Conservation (phyloP, 2,113 vertebrate genomes). For the Ceyx cyanopectus region DNA sequence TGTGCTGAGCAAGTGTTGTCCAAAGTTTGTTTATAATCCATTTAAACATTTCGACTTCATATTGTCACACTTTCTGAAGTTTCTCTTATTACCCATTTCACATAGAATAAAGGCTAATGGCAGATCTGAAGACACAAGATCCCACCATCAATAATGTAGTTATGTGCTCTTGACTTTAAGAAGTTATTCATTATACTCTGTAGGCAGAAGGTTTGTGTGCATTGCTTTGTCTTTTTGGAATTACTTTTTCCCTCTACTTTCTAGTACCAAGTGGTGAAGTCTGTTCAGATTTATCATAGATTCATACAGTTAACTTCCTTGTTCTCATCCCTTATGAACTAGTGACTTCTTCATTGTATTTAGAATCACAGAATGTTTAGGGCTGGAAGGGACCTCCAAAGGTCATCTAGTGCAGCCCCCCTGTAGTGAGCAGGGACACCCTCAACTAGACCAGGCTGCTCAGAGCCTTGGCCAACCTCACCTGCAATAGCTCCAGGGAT, state of each 20-base stretch:
- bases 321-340: not conserved
- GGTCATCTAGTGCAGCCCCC: no score
- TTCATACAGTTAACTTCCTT: not conserved
- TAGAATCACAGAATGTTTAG: not conserved
- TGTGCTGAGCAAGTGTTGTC: not conserved
- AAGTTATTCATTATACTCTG: not conserved
- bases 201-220: not conserved
- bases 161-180: not conserved
- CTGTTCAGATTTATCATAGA: not conserved
- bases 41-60: not conserved
- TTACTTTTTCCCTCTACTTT: not conserved
- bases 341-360: not conserved
- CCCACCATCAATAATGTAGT: not conserved
- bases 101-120: not conserved
- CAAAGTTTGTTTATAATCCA: not conserved
- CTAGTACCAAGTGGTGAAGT: not conserved
- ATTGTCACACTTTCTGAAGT: not conserved
- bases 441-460: no score
- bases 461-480: no score
- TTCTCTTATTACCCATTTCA: slow-evolving; percentile 32
- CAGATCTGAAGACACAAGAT: not conserved
- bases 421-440: no score
- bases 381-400: no score
- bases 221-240: not conserved
- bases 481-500: no score